Conservation (phyloP, 2,888 invertebrate species). For the Brachypalpus laphriformis region DNA sequence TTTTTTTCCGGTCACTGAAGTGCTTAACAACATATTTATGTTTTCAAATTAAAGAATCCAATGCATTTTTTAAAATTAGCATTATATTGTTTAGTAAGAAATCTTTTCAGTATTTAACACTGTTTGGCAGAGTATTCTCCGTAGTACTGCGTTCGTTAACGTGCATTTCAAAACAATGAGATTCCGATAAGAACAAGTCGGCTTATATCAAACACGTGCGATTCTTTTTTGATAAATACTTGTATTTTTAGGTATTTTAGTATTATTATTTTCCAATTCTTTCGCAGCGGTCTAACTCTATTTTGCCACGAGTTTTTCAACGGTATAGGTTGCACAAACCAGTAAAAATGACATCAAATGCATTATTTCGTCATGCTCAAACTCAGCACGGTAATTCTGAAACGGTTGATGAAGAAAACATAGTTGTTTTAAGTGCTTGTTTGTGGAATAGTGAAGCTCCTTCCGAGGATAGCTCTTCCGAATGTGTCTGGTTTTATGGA, state of each 20-base stretch:
- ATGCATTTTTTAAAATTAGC: background rate
- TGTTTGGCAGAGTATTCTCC: no score
- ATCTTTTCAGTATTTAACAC: no score
- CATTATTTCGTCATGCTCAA: constrained; percentile 76
- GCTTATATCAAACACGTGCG: background rate
- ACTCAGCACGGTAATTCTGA: constrained; percentile 78
- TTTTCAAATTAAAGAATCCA: background rate
- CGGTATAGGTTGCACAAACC: constrained; percentile 13
- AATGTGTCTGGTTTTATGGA: constrained; percentile 77
- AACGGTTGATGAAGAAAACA: constrained; percentile 78
- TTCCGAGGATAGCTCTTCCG: background rate
- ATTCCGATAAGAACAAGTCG: background rate
- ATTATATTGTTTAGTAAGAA: background rate
- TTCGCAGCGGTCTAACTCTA: constrained; percentile 17
- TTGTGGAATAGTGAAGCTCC: constrained; percentile 45
- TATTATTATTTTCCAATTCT: background rate
- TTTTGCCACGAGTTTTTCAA: background rate
- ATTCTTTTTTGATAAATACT: background rate
- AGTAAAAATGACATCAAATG: constrained; percentile 59
- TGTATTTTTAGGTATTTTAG: background rate
- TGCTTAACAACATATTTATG: background rate
- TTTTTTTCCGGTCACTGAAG: background rate
- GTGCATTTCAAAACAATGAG: background rate
- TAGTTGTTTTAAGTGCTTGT: constrained; percentile 77
- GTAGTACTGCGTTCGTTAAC: background rate